phyloP scores from a whole-genome alignment of 92 coral and sea anemone genomes.

The Meandrina meandrites region DNA sequence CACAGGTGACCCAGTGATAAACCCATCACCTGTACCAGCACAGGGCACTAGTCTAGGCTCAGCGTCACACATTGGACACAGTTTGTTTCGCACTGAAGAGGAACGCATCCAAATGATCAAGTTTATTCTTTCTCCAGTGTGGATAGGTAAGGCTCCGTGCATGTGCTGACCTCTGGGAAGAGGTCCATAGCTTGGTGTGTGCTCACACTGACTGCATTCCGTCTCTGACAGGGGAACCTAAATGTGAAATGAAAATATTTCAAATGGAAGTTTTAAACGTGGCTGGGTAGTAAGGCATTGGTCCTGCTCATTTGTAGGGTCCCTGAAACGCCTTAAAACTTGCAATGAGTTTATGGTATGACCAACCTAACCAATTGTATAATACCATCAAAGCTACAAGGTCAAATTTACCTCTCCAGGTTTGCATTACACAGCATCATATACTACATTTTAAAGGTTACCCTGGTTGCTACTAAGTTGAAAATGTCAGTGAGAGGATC shows the following conservation, averaged over 20 bases:
- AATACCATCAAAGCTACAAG: no score
- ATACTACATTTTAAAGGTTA: no score
- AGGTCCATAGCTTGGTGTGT: slow-evolving; percentile 72
- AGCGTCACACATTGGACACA: slow-evolving; percentile 90
- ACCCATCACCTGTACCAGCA: slow-evolving; percentile 89
- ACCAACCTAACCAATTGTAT: no score
- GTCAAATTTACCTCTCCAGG: no score
- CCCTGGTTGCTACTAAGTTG: no score
- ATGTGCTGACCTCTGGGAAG: slow-evolving; percentile 93
- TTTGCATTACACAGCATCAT: no score
- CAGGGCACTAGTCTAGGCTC: slow-evolving; percentile 71
- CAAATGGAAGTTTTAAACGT: not conserved
- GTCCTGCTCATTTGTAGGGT: not conserved
- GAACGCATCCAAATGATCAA: slow-evolving; percentile 95
- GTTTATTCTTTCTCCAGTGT: slow-evolving; percentile 82
- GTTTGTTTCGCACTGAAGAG: slow-evolving; percentile 72
- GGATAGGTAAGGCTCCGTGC: slow-evolving; percentile 94
- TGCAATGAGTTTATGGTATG: no score
- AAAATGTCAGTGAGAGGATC: no score
- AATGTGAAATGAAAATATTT: not conserved
- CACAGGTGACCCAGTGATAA: slow-evolving; percentile 43
- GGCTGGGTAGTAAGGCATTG: not conserved
- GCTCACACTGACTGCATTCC: slow-evolving; percentile 77
- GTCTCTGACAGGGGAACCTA: slow-evolving; percentile 78
- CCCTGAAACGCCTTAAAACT: not conserved